Evolutionary conservation across 1,140 invertebrate species (phyloP), one percentile per base, ranked within the genome.

Genomic region (Aphaenogaster ashmeadi): DNA sequence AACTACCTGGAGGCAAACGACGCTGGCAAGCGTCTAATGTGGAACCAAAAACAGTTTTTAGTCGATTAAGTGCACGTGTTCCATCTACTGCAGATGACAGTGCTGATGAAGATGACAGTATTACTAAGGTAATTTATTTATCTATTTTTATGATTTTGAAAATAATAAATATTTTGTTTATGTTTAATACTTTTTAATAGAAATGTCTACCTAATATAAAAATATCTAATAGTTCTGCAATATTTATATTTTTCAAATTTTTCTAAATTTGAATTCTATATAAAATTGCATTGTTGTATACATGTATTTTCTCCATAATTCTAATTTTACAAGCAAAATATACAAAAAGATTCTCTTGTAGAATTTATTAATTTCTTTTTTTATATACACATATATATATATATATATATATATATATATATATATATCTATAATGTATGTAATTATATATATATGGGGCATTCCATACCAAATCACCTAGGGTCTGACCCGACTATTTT

Each of bases 1-100:
- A 96, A 80, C 91, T 95, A 89, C 92, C 93, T 15, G 90, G 91
- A 47, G 90, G 91, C 77, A 96, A 96, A 92, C 93, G 94, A 64
- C 95, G 95, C 87, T 94, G 94, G 89, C 93, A 93, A 87, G 77
- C 81, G 8, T 88, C 93, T 11, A 93, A 92, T 47, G 87, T 94
- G 44, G 96, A 96, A 88, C 93, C 95, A 18, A 96, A 96, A 92
- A 96, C 96, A 58, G 96, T 96, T 75, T 96, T 96, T 90, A 96
- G 91, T 95, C 96, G 90, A 91, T 95, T 92, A 90, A 96, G 93
- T 93, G 96, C 91, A 41, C 91, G 87, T 87, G 94, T 94, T 75
- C 94, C 92, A 90, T 96, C 94, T 33, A 95, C 92, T 89, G 93
- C 93, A 33, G 95, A 96, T 87, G 95, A 96, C 27, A 95, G 94